Conservation (phyloP, 2,797 vertebrate species). For the Oceanodroma leucorhoa region DNA sequence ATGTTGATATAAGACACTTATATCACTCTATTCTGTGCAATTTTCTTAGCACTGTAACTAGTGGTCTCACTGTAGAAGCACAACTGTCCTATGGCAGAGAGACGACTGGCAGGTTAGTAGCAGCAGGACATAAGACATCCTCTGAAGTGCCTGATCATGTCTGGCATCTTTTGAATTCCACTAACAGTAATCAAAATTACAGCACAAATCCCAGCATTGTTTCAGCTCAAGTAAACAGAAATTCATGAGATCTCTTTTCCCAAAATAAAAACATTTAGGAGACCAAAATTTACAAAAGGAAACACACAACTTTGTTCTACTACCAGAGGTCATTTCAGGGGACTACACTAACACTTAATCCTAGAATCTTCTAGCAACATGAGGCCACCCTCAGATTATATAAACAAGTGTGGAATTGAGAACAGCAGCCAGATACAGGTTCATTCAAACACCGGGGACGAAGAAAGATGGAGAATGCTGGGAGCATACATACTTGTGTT, state of each 20-base stretch:
- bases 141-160: background rate
- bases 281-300: background rate
- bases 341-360: background rate
- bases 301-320: background rate
- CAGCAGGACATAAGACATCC: background rate
- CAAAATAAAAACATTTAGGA: background rate
- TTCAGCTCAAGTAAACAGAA: background rate
- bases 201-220: background rate
- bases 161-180: background rate
- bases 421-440: background rate
- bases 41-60: background rate
- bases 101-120: background rate
- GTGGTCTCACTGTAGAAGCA: background rate
- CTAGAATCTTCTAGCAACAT: background rate
- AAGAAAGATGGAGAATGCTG: background rate
- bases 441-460: background rate
- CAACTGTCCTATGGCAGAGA: background rate
- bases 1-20: no score
- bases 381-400: background rate
- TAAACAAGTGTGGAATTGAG: background rate
- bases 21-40: background rate
- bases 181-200: background rate
- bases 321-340: background rate
- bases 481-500: background rate
- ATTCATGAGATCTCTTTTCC: background rate